phyloP scores from a whole-genome alignment of 2,797 vertebrate genomes.

The Microctenopoma stevenorrisi region DNA sequence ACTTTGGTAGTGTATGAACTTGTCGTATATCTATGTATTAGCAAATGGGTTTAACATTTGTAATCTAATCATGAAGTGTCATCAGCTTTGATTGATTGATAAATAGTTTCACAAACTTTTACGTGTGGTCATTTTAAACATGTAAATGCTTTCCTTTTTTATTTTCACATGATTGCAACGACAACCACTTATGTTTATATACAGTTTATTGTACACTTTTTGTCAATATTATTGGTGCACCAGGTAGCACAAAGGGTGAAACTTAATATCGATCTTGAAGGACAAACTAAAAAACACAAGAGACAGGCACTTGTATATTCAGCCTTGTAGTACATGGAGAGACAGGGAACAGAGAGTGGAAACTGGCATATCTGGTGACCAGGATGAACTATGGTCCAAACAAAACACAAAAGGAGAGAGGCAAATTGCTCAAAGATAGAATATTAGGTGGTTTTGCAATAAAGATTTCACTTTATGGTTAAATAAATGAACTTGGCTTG shows the following conservation, averaged over 20 bases:
- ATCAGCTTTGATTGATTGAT: constrained; percentile 13
- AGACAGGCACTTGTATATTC: constrained; percentile 56
- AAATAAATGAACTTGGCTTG: too few relatives aligned
- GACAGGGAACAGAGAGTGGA: constrained; percentile 9
- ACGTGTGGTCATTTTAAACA: background rate
- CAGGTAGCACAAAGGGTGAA: constrained; percentile 44
- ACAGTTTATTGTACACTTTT: constrained; percentile 80
- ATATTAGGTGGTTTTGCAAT: background rate
- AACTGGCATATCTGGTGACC: constrained; percentile 37
- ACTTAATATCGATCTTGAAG: constrained; percentile 42
- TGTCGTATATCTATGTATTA: constrained; percentile 3
- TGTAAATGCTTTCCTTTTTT: background rate
- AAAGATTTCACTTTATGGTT: too few relatives aligned
- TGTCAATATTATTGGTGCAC: constrained; percentile 59
- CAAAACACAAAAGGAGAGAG: constrained; percentile 35
- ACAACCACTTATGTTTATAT: constrained; percentile 58
- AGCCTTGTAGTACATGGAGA: constrained; percentile 35
- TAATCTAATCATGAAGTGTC: constrained; percentile 16
- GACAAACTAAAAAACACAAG: constrained; percentile 32
- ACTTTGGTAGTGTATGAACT: background rate
- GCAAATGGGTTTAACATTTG: constrained; percentile 25
- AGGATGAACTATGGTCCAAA: constrained; percentile 25
- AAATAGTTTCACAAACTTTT: constrained; percentile 48
- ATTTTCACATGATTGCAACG: constrained; percentile 14
- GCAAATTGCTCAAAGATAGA: background rate